phyloP scores from a whole-genome alignment of 92 coral and sea anemone species.

The Anthopleura xanthogrammica region DNA sequence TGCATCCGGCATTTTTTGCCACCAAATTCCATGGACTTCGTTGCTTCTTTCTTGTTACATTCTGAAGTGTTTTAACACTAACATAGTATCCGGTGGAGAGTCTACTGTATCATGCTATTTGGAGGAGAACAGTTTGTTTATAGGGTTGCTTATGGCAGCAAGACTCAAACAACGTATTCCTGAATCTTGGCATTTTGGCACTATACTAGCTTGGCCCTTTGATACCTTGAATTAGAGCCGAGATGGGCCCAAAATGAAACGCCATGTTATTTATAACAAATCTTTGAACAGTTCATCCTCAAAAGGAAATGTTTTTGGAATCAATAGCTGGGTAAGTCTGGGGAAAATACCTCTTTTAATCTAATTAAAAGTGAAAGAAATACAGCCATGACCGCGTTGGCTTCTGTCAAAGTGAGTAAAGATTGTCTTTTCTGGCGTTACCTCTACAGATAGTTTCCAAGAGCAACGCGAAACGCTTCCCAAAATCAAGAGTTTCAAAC shows the following conservation, averaged over 20 bases:
- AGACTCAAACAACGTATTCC: background rate
- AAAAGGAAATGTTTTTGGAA: slow-evolving; percentile 89
- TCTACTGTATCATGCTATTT: slow-evolving; percentile 14
- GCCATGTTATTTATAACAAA: slow-evolving; percentile 89
- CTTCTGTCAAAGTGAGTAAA: slow-evolving; percentile 1
- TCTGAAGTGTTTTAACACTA: slow-evolving; percentile 25
- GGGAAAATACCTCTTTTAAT: background rate
- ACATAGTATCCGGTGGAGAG: slow-evolving; percentile 18
- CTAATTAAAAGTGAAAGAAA: background rate
- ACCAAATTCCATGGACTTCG: background rate
- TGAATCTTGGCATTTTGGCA: slow-evolving; percentile 7
- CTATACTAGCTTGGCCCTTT: background rate
- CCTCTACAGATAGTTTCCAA: background rate
- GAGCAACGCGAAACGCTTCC: background rate
- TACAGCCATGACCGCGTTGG: background rate
- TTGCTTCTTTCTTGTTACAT: background rate
- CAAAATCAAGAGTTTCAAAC: background rate
- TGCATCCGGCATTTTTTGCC: background rate
- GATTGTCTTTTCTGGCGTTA: background rate
- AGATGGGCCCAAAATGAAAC: slow-evolving; percentile 82
- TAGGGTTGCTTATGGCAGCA: background rate
- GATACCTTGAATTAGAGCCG: slow-evolving; percentile 12
- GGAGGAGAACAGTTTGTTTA: background rate
- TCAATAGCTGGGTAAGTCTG: slow-evolving; percentile 96
- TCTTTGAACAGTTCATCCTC: slow-evolving; percentile 61